Percentiles rank a stretch among this genome's conserved stretches.
phyloP scores from a whole-genome alignment of 2,113 vertebrate species.

The Indicator indicator region DNA sequence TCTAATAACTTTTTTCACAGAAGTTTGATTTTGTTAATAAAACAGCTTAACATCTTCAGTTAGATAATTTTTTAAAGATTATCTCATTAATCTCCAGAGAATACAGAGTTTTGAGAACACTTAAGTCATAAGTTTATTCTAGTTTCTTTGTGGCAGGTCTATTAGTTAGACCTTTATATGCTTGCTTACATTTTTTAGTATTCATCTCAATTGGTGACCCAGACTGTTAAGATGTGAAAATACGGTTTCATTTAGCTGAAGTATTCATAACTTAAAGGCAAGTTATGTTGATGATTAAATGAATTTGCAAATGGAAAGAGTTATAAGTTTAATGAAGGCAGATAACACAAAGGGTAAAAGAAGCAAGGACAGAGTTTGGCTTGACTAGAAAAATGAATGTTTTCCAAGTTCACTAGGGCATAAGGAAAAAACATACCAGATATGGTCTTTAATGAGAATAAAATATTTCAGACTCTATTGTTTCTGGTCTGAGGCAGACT shows the following conservation, averaged over 20 bases:
- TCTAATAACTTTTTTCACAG: background rate
- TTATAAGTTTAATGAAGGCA: background rate
- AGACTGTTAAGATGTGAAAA: constrained; percentile 11
- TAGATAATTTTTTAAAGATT: background rate
- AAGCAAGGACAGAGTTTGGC: background rate
- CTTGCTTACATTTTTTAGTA: constrained; percentile 23
- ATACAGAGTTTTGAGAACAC: background rate
- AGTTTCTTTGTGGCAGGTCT: background rate
- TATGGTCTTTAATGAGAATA: background rate
- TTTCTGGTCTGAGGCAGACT: background rate
- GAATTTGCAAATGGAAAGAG: background rate
- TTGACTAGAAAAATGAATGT: accelerated
- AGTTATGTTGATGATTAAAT: background rate
- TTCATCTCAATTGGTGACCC: background rate
- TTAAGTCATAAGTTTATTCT: background rate
- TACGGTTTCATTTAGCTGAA: constrained; percentile 33
- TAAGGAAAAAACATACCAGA: background rate
- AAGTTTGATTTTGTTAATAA: background rate
- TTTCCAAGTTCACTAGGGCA: background rate
- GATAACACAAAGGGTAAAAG: background rate
- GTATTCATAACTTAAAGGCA: background rate
- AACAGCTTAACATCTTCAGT: background rate
- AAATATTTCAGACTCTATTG: background rate
- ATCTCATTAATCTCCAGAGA: background rate
- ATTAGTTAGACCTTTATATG: background rate